Base-by-base conservation (phyloP, 1,140 invertebrate genomes). In the Heliconius hewitsoni region DNA sequence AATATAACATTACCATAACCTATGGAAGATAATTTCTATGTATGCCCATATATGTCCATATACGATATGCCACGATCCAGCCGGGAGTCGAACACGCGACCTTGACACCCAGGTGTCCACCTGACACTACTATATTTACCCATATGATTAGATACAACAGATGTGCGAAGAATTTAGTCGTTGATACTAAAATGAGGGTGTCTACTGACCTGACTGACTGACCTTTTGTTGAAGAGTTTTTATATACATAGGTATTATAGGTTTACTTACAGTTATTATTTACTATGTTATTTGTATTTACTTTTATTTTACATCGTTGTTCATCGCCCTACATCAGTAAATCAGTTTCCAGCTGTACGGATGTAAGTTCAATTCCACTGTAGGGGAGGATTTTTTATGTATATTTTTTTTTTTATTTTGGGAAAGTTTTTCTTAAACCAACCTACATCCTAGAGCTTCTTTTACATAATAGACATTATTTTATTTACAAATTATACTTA, bases 21-120 rank as follows among this genome's bases (percentile, higher is more conserved):
- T 37, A 37, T 37, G 34, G 34, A 37, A 37, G 6, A 8, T 37
- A 37, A 55, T 55, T 18, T 55, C 3, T 55, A 19, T 55, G n/a
- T 57, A 23, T 8, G 13, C 2, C 3, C 60, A 66, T 66, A 27
- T 66, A 9, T 5, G 13, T 0, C 3, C 60, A 66, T 66, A 27
- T 66, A 9, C 2, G 11, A 9, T 23, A 23, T 23, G 23, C 23
- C 60, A 66, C 27, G 27, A 23, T 13, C 27, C 27, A 46, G 18
- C 19, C 16, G 76, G 52, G 76, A 77, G 19, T 55, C 70, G 76
- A 73, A 73, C 76, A n/a, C 46, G 57, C 52, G 71, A 72, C 76
- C 76, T 77, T 77, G 76, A 73, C 76, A 37, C 70, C 37, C 76
- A 77, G 76, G 37, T 77, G 76, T 72, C 71, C 76, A 73, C 70